A percentile compares a stretch with the other conserved stretches of the same genome.
Conservation (phyloP, 2,113 vertebrate species). For the Rissa tridactyla region DNA sequence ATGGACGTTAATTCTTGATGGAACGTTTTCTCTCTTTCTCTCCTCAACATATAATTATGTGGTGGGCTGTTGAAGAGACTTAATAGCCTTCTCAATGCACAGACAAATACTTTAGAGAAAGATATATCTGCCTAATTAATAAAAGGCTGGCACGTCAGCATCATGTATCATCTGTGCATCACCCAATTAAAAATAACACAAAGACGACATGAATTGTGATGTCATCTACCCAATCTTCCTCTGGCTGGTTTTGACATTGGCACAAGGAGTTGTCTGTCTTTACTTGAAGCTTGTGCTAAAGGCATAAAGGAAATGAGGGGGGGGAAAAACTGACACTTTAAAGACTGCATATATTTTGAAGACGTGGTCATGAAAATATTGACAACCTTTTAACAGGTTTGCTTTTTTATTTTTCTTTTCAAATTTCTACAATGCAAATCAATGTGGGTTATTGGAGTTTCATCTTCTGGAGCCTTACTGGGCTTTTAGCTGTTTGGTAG, state of each 20-base stretch:
- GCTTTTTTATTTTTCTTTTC: not conserved
- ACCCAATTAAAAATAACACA: conserved; percentile 14
- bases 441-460: not conserved
- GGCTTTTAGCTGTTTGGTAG: not conserved
- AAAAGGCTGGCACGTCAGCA: not conserved
- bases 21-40: not conserved
- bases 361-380: not conserved
- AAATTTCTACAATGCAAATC: not conserved
- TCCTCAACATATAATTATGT: not conserved
- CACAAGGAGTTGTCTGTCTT: not conserved
- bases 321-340: not conserved
- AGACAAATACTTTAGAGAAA: conserved; percentile 10
- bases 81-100: not conserved
- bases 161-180: conserved; percentile 21
- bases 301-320: not conserved
- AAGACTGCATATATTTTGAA: not conserved
- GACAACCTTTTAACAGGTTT: not conserved
- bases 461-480: not conserved
- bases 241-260: not conserved
- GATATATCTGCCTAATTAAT: conserved; percentile 22
- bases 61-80: not conserved
- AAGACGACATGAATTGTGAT: not conserved
- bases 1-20: not conserved
- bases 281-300: not conserved
- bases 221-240: not conserved